Percentiles rank a stretch among this genome's conserved stretches.
Conservation (phyloP, 2,888 invertebrate species). For the Zaprionus lineosus region DNA sequence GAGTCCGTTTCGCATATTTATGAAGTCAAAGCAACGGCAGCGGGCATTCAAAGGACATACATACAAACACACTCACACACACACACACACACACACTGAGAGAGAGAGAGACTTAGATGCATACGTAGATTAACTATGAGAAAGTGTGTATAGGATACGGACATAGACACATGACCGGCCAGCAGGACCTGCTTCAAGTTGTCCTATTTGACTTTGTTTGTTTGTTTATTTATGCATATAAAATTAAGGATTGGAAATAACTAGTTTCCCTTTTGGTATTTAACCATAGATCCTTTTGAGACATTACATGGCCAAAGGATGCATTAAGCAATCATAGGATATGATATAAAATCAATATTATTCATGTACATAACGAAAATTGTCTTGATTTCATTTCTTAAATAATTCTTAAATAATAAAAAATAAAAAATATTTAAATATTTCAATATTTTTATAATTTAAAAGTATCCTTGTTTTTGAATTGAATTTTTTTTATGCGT, state of each 20-base stretch:
- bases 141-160: not conserved
- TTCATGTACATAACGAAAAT: no score
- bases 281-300: not conserved
- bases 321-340: no score
- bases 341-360: no score
- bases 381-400: no score
- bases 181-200: not conserved
- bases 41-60: conserved; percentile 47
- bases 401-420: no score
- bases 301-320: no score
- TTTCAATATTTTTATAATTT: no score
- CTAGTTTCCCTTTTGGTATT: not conserved
- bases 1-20: conserved; percentile 66
- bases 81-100: not conserved
- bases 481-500: no score
- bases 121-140: not conserved
- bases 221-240: conserved; percentile 32
- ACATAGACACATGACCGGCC: conserved; percentile 11
- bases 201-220: not conserved
- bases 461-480: no score
- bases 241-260: conserved; percentile 20
- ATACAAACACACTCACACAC: conserved; percentile 4
- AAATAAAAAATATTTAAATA: no score
- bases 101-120: not conserved
- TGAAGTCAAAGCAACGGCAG: conserved; percentile 59